A percentile compares a stretch with the other conserved stretches of the same genome.
Conservation (phyloP, 2,888 invertebrate genomes). For the Dasypolia templi region DNA sequence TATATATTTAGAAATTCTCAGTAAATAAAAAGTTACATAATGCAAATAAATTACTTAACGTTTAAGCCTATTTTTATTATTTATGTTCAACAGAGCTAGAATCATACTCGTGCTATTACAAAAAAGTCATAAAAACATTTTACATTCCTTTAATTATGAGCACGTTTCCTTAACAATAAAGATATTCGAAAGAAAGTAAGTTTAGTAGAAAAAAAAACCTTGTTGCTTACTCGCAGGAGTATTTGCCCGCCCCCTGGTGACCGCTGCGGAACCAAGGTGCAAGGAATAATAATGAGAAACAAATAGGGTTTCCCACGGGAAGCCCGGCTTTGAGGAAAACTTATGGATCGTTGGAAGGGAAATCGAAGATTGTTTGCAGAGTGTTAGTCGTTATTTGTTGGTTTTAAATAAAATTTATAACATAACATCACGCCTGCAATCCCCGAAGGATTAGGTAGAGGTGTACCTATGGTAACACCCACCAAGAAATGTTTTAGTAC, state of each 20-base stretch:
- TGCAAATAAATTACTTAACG: no score
- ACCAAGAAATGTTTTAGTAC: no score
- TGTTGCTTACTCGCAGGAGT: slow-evolving; percentile 52
- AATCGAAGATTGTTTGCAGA: slow-evolving; percentile 42
- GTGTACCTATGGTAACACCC: no score
- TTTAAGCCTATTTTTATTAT: no score
- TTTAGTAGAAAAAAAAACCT: slow-evolving; percentile 35
- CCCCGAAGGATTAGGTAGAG: no score
- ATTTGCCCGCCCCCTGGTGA: slow-evolving; percentile 67
- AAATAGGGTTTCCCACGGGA: slow-evolving; percentile 59
- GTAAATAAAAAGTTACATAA: no score
- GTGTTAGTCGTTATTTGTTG: slow-evolving; percentile 28
- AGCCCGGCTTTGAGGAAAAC: slow-evolving; percentile 26
- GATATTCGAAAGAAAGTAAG: slow-evolving; percentile 48
- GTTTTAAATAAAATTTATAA: no score
- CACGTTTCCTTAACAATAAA: slow-evolving; percentile 44
- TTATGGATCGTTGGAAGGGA: slow-evolving; percentile 20
- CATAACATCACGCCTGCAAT: no score
- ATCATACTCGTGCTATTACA: no score
- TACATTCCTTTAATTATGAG: slow-evolving; percentile 28
- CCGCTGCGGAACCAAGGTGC: slow-evolving; percentile 47
- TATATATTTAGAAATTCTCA: no score
- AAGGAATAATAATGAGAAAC: slow-evolving; percentile 68
- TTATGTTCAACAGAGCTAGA: background rate
- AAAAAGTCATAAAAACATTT: slow-evolving; percentile 13